Percentiles rank a stretch among this genome's conserved stretches.
These are phyloP conservation scores for Styela plicata DNA, from an alignment of 23 tunicate genomes.

Conservation along the genomic window DNA sequence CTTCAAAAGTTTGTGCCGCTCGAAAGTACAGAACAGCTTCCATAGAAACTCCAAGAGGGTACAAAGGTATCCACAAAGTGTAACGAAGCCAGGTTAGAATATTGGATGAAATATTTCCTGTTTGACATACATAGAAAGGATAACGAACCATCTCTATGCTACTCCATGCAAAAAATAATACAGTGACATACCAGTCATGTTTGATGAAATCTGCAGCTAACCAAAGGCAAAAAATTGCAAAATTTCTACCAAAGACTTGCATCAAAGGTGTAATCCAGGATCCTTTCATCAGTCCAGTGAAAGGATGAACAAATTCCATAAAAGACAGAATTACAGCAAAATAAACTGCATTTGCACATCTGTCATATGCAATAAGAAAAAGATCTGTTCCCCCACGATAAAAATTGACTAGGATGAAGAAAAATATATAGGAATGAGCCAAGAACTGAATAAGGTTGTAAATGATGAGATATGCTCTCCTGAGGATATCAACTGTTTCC, in stretches of 20 bases:
- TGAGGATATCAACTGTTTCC: background rate
- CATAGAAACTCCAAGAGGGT: constrained; percentile 22
- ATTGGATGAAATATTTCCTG: constrained; percentile 1
- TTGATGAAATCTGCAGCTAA: constrained; percentile 26
- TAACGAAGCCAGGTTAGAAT: constrained; percentile 62
- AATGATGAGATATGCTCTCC: background rate
- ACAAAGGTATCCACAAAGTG: constrained; percentile 54
- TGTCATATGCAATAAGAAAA: constrained; percentile 25
- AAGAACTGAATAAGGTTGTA: constrained; percentile 6
- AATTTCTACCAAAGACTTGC: constrained; percentile 53
- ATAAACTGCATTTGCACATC: constrained; percentile 40
- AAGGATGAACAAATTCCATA: constrained; percentile 52
- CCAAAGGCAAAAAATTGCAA: constrained; percentile 60
- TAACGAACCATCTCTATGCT: constrained; percentile 52
- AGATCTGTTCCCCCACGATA: constrained; percentile 21
- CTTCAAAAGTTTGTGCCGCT: background rate
- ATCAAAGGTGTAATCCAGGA: constrained; percentile 41
- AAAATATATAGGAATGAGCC: constrained; percentile 1
- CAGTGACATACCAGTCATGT: constrained; percentile 25
- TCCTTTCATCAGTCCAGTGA: constrained; percentile 38
- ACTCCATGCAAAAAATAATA: constrained; percentile 58
- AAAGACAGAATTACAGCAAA: constrained; percentile 52
- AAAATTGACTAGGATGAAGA: constrained; percentile 6
- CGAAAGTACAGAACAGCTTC: background rate
- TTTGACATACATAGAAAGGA: constrained; percentile 46